A percentile compares a stretch with the other conserved stretches of the same genome.
Evolutionary conservation across 2,113 vertebrate species (phyloP).

Genomic region (Stegastes partitus): DNA sequence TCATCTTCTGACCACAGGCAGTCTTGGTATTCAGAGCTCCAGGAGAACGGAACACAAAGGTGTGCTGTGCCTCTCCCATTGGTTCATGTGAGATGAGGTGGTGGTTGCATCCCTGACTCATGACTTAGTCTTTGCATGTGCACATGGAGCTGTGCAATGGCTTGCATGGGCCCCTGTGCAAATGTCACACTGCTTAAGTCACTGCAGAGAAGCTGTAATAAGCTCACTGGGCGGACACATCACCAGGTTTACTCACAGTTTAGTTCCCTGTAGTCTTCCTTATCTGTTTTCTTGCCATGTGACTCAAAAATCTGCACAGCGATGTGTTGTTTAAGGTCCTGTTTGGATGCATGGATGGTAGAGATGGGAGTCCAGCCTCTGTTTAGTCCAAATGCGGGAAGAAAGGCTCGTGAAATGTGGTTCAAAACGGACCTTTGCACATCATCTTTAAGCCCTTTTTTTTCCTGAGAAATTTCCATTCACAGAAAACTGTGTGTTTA

Average conservation of each 20-base stretch:
- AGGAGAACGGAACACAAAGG: constrained; percentile 9
- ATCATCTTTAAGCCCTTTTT: no score
- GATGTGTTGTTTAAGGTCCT: neutral
- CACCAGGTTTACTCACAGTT: neutral
- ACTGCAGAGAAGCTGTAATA: neutral
- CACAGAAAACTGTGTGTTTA: no score
- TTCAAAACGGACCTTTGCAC: no score
- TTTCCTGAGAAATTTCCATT: no score
- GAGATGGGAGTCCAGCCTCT: no score
- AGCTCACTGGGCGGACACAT: neutral
- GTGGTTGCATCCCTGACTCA: constrained; percentile 18
- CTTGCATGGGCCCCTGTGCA: neutral
- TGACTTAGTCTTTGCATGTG: constrained; percentile 21
- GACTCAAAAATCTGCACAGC: neutral
- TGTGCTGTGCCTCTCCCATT: constrained; percentile 20
- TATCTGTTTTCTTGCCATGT: neutral
- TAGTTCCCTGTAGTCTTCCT: neutral
- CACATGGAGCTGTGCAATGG: constrained; percentile 15
- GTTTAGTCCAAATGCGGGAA: no score
- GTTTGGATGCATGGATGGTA: neutral
- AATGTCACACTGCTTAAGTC: constrained; percentile 9
- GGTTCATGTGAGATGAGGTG: constrained; percentile 4
- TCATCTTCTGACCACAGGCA: constrained; percentile 11
- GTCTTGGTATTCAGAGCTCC: constrained; percentile 11
- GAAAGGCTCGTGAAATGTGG: no score